A percentile compares a stretch with the other conserved stretches of the same genome.
Conservation (phyloP, 2,113 vertebrate species). For the Nettapus auritus region DNA sequence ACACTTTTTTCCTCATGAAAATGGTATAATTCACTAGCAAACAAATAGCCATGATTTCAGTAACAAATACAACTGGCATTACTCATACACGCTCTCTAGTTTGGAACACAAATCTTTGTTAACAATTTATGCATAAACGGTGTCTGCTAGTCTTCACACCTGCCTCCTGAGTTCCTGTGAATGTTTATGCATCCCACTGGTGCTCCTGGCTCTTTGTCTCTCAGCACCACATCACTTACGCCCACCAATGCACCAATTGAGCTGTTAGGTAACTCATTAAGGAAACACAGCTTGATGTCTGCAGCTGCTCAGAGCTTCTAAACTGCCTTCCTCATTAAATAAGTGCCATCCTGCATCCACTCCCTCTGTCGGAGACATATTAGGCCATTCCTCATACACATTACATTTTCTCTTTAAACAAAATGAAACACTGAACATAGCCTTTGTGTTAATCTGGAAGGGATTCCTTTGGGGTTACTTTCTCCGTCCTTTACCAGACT, state of each 20-base stretch:
- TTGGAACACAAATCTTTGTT: constrained; percentile 48
- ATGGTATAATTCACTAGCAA: constrained; percentile 4
- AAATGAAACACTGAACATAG: constrained; percentile 51
- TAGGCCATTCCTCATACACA: constrained; percentile 16
- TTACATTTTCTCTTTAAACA: constrained; percentile 62
- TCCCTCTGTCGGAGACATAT: constrained; percentile 47
- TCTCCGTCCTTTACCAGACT: constrained; percentile 57
- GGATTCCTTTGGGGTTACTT: constrained; percentile 55
- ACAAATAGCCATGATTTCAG: constrained; percentile 25
- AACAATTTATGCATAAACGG: constrained; percentile 26
- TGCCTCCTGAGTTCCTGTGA: background rate
- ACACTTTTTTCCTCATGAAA: background rate
- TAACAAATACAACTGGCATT: constrained; percentile 23
- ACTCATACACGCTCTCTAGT: background rate
- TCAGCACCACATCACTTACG: background rate
- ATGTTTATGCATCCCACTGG: background rate
- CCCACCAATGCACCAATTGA: background rate
- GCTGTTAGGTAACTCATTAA: constrained; percentile 53
- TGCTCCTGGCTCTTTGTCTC: background rate
- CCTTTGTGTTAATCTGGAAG: constrained; percentile 55
- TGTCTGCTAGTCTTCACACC: constrained; percentile 24
- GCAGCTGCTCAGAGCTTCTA: constrained; percentile 58
- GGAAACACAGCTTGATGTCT: constrained; percentile 60
- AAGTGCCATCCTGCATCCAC: constrained; percentile 42
- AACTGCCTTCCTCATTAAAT: constrained; percentile 41